Base-by-base conservation (phyloP, 2,113 vertebrate genomes). In the Chaenocephalus aceratus region DNA sequence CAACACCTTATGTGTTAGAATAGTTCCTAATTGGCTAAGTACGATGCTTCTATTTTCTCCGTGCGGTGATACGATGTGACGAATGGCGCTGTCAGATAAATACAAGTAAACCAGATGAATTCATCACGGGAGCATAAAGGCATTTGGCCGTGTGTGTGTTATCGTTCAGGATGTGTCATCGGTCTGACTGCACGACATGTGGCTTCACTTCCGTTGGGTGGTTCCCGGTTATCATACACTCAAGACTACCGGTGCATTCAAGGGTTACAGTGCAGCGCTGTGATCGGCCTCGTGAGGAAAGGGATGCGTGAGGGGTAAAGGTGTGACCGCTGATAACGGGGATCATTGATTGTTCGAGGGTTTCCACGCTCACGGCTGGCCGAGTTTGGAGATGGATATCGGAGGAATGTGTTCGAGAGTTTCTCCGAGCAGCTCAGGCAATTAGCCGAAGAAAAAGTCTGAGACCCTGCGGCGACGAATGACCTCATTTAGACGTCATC, bases 11-110 rank as follows among this genome's bases (percentile, higher is more conserved):
- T 11, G 12, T 6, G 23, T 34, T 12, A 11, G 15, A 64, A 14
- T 8, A 1, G 45, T 65, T 63, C 44, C 6, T 1, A n/a, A 4
- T 45, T 71, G 64, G 56, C 16, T 61, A 41, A 79, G 71, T 58
- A 82, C n/a, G n/a, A n/a, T 45, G 36, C 62, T 63, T 65, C 14
- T 64, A 18, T 72, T 83, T 71, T 65, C 83, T 71, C 64, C 23
- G 16, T 12, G 60, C 51, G 5, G 34, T 73, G 80, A 84, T 58
- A 9, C 4, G 75, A 61, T 18, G 59, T 82, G 83, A 86, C 73
- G 16, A 87, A 87, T 75, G 84, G 65, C 44, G 6, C 75, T 77
- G 83, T 82, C 78, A 78, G 67, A 74, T 74, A n/a, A 56, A 73
- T 63, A 76, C 85, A 61, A 72, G 44, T n/a, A 80, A 21, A 60